Evolutionary conservation across 2,113 vertebrate genomes (phyloP).

Genomic region (Phylloscopus trochiloides): DNA sequence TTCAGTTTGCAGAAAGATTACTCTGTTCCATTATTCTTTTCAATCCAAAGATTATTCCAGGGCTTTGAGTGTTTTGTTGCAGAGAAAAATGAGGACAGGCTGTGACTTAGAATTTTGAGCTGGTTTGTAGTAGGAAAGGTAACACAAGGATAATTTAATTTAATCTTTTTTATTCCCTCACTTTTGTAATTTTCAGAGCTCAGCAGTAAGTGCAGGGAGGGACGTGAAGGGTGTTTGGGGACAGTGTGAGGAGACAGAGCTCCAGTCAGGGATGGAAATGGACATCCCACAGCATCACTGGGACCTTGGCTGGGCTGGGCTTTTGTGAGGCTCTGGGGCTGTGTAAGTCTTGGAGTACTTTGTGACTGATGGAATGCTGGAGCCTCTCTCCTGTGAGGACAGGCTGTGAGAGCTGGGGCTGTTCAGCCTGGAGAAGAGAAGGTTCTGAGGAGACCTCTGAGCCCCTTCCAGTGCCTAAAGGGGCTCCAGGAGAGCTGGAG

Average conservation of each 20-base stretch:
- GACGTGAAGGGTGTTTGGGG: background rate
- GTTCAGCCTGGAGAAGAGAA: background rate
- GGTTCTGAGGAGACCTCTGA: fast-evolving
- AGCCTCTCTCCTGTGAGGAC: background rate
- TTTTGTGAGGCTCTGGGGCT: background rate
- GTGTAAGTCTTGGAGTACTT: background rate
- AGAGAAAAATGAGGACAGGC: background rate
- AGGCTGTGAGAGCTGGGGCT: background rate
- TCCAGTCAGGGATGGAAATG: background rate
- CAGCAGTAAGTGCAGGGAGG: background rate
- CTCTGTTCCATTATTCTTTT: background rate
- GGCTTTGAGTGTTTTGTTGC: background rate
- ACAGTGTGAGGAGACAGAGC: background rate
- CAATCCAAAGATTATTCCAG: background rate
- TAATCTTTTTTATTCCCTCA: background rate
- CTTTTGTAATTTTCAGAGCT: background rate
- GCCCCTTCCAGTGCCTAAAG: fast-evolving
- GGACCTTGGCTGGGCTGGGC: background rate
- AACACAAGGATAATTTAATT: background rate
- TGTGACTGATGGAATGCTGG: fast-evolving
- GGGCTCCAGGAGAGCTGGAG: background rate
- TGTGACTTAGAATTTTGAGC: background rate
- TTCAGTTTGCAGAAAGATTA: background rate
- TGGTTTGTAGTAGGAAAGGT: background rate
- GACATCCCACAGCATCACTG: background rate